Base-by-base conservation (phyloP, 2,797 vertebrate species). In the Chromis chromis region DNA sequence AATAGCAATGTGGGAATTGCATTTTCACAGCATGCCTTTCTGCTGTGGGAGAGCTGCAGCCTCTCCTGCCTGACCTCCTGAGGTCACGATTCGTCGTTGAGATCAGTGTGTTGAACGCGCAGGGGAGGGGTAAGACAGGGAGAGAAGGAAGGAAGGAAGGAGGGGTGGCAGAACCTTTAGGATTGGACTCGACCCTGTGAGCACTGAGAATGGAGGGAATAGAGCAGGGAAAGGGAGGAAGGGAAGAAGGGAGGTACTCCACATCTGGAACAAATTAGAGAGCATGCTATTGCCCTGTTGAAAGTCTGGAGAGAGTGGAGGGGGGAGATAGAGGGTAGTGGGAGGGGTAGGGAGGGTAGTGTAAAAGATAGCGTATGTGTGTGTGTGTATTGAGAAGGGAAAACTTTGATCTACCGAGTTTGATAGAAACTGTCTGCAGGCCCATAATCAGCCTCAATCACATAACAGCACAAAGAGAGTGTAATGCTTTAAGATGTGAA, bases 221-320 rank as follows among this genome's bases (percentile, higher is more conserved):
- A 31, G 74, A 71, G 82, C 57, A 46, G 69, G 74, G 31, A 40
- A 60, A 54, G 60, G 70, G 59, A 74, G 31, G 40, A 60, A 54
- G 60, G 70, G 59, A 74, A 72, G 69, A 83, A 71, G 80, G 85
- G 86, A 83, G 82, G 65, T 64, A 76, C 65, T 76, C 52, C 24
- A 87, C 93, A 94, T 94, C 90, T 94, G 93, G 92, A 86, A 92
- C 82, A 83, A 71, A 90, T 94, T 91, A 87, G 49, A 76, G 65
- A 72, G 80, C 69, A 66, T 65, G 79, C 89, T 68, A 73, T 80
- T 87, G 82, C 88, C 85, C 74, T 57, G 78, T 79, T 88, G 83
- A 88, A 88, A 82, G 78, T 77, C 70, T 75, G 70, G 75, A 82
- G 67, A 81, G 80, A 82, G 76, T 57, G 42, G 60, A 83, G 79